phyloP scores from a whole-genome alignment of 2,113 vertebrate genomes.

The Nicator chloris region DNA sequence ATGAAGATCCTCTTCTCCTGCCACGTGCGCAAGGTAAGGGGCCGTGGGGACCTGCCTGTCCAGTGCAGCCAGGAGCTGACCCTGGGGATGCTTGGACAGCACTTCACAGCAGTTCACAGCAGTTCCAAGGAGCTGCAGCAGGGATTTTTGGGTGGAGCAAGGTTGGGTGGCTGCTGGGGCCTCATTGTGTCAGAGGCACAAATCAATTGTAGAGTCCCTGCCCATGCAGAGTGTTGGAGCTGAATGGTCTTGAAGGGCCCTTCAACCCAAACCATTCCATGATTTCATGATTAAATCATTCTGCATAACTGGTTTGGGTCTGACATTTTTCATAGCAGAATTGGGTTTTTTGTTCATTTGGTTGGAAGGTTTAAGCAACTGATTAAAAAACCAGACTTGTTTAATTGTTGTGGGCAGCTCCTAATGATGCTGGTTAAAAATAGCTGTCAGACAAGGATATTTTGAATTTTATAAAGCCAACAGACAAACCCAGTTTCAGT shows the following conservation, averaged over 20 bases:
- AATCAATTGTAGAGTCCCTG: neutral
- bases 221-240: neutral
- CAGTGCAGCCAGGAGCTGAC: rapidly evolving
- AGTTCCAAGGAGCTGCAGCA: too few species aligned
- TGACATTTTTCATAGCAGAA: neutral
- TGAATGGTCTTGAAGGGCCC: neutral
- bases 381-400: neutral
- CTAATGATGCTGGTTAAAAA: neutral
- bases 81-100: neutral
- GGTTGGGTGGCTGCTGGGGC: neutral
- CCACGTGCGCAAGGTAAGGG: slow-evolving; percentile 91
- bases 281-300: neutral
- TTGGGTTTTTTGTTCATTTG: neutral
- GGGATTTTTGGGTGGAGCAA: neutral
- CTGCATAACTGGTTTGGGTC: neutral
- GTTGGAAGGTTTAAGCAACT: neutral
- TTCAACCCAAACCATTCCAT: neutral
- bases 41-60: neutral
- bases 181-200: neutral
- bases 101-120: neutral
- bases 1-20: slow-evolving; percentile 94
- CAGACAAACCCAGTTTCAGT: neutral
- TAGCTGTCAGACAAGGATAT: neutral
- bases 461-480: neutral
- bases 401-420: neutral